Conservation (phyloP, 2,113 vertebrate species). For the Larimichthys crocea region DNA sequence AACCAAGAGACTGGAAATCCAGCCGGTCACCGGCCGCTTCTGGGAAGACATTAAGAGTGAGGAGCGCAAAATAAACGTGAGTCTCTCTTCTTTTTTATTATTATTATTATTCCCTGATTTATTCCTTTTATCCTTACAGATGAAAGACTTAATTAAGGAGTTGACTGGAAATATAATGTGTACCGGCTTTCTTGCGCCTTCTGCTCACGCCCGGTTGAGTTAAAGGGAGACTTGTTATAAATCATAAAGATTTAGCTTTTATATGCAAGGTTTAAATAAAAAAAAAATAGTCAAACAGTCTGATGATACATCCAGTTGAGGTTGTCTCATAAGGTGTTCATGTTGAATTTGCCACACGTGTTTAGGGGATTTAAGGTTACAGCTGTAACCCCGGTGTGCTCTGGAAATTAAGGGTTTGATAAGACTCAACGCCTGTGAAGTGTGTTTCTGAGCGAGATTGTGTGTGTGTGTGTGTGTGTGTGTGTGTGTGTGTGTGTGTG, state of each 20-base stretch:
- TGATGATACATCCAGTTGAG: background rate
- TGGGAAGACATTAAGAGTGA: background rate
- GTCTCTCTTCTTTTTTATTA: slow-evolving; percentile 12
- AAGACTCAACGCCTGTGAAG: background rate
- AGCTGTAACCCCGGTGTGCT: slow-evolving; percentile 17
- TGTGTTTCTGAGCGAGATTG: background rate
- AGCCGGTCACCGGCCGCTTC: slow-evolving; percentile 1
- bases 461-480: too few relatives aligned
- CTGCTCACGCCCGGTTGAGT: slow-evolving; percentile 3
- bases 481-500: slow-evolving; percentile 31
- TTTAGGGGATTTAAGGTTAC: slow-evolving; percentile 52
- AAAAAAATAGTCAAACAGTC: background rate
- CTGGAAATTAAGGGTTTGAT: slow-evolving; percentile 44
- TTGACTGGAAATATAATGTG: background rate
- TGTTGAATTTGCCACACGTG: slow-evolving; percentile 10
- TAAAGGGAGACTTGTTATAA: slow-evolving; percentile 51
- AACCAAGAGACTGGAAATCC: slow-evolving; percentile 29
- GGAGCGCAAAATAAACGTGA: slow-evolving; percentile 53
- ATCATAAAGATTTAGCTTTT: background rate
- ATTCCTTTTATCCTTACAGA: background rate
- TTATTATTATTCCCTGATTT: background rate
- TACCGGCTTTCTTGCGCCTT: slow-evolving; percentile 4
- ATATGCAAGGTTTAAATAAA: too few relatives aligned
- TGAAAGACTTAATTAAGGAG: background rate
- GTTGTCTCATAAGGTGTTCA: background rate